A percentile compares a stretch with the other conserved stretches of the same genome.
Conservation (phyloP, 2,797 vertebrate species). For the Siniperca scherzeri region DNA sequence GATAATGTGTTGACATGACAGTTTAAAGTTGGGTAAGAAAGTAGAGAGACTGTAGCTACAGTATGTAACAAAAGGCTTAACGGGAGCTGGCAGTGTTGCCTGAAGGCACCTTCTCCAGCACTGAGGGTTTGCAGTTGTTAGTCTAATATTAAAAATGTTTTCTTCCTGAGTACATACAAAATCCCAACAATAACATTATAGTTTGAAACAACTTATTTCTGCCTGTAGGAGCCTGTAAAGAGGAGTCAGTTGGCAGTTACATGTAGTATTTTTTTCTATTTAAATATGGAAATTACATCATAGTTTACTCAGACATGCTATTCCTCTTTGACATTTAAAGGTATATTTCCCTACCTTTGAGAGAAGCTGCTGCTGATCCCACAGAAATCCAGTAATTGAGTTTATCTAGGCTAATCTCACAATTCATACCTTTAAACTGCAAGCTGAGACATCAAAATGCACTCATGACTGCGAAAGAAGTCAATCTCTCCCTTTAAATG, state of each 20-base stretch:
- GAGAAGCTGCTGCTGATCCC: conserved; percentile 31
- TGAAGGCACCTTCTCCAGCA: conserved; percentile 16
- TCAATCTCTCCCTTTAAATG: conserved; percentile 29
- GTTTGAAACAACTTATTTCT: not conserved
- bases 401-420: conserved; percentile 51
- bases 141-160: conserved; percentile 19
- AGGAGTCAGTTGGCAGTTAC: not conserved
- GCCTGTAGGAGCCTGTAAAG: conserved; percentile 10
- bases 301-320: conserved; percentile 12
- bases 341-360: conserved; percentile 17
- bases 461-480: not conserved
- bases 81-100: conserved; percentile 19
- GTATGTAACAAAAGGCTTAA: conserved; percentile 26
- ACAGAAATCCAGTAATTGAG: conserved; percentile 31
- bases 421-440: conserved; percentile 17
- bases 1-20: conserved; percentile 53
- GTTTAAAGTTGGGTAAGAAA: conserved; percentile 32
- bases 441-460: conserved; percentile 6
- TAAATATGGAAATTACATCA: conserved; percentile 28
- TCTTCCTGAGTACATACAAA: not conserved
- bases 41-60: conserved; percentile 9
- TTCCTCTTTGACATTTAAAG: conserved; percentile 6
- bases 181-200: conserved; percentile 6
- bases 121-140: not conserved
- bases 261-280: not conserved